Percentiles rank a stretch among this genome's conserved stretches.
Evolutionary conservation across 2,797 vertebrate species (phyloP).

Genomic region (Merluccius polli): DNA sequence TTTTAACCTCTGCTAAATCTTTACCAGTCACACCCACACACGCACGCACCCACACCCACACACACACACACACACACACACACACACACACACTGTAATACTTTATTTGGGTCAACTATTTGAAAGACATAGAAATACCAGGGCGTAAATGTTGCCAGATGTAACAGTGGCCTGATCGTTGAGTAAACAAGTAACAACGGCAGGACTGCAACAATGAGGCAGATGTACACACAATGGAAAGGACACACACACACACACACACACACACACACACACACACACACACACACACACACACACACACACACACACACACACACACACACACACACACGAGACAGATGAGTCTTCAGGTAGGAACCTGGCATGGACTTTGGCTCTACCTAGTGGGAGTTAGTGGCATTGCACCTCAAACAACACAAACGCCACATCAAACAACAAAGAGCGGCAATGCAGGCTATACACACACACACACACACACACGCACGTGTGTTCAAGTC

Average conservation of each 20-base stretch:
- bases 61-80: no score
- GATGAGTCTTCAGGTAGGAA: not conserved
- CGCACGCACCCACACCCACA: no score
- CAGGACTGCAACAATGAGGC: not conserved
- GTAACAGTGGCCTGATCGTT: not conserved
- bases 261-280: not conserved
- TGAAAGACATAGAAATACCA: not conserved
- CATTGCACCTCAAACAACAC: no score
- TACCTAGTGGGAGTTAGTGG: conserved; percentile 39
- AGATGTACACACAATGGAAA: not conserved
- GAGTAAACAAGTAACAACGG: not conserved
- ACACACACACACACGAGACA: no score
- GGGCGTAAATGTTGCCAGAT: not conserved
- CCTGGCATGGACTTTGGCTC: conserved; percentile 22
- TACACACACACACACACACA: no score
- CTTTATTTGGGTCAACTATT: conserved; percentile 1
- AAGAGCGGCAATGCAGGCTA: no score
- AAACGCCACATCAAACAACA: no score
- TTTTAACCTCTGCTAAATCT: conserved; percentile 45
- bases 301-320: not conserved
- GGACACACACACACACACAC: not conserved
- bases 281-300: not conserved
- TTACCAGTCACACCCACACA: not conserved
- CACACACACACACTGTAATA: not conserved
- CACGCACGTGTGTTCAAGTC: no score